Percentiles rank a stretch among this genome's conserved stretches.
Conservation (phyloP, 2,888 invertebrate genomes). For the Mystacides longicornis region DNA sequence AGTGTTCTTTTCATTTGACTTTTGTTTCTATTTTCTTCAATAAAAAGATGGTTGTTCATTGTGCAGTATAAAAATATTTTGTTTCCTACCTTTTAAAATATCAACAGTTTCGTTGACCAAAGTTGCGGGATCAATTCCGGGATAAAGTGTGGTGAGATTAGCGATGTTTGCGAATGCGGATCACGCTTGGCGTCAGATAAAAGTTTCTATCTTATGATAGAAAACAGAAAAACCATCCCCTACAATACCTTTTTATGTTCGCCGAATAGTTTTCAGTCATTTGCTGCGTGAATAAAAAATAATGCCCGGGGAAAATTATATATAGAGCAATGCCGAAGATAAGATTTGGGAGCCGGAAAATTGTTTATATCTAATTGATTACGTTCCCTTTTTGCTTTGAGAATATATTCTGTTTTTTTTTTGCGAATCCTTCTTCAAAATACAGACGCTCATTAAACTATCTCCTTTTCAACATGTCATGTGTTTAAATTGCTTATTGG, state of each 20-base stretch:
- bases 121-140: neutral
- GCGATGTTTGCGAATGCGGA: slow-evolving; percentile 8
- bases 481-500: too few species aligned
- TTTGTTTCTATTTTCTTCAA: too few species aligned
- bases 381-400: neutral
- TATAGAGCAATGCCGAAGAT: neutral
- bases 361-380: slow-evolving; percentile 2
- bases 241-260: slow-evolving; percentile 2
- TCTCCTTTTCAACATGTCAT: too few species aligned
- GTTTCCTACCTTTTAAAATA: too few species aligned
- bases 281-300: slow-evolving; percentile 3
- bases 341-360: slow-evolving; percentile 2
- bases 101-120: neutral
- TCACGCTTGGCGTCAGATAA: slow-evolving; percentile 9
- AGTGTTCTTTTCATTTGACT: too few species aligned
- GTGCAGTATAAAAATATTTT: too few species aligned
- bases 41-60: too few species aligned
- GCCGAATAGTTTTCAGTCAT: slow-evolving; percentile 5
- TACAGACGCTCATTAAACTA: neutral
- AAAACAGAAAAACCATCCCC: slow-evolving; percentile 3
- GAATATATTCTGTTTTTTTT: too few species aligned
- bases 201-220: slow-evolving; percentile 9
- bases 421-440: neutral
- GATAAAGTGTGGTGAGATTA: slow-evolving; percentile 10
- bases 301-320: slow-evolving; percentile 1